Base-by-base conservation (phyloP, 1,140 invertebrate species). In the Drosophila ficusphila region DNA sequence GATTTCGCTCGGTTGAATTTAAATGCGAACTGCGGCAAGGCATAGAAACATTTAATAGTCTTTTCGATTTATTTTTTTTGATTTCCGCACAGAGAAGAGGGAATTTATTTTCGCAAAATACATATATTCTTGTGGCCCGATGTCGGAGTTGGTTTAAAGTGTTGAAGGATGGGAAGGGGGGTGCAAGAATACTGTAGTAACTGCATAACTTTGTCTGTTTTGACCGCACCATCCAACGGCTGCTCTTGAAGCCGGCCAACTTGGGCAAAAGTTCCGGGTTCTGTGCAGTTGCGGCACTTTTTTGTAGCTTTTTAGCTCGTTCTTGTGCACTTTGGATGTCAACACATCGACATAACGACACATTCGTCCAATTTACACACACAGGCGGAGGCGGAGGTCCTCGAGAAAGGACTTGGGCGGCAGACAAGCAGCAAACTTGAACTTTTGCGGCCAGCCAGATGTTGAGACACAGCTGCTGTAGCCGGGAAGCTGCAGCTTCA, bases 301-400 rank as follows among this genome's bases (percentile, higher is more conserved):
- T 27, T 33, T 11, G n/a, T n/a, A n/a, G 2, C 3, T n/a, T 38
- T 36, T 36, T 16, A 16, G 44, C 61, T 46, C 57, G 39, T 18
- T 68, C 62, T 64, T 77, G 56, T 82, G 82, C 81, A 88, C 62
- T 88, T 68, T 76, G 73, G 81, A 76, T 86, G 81, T 86, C 82
- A 82, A 89, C 82, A 88, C 82, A 86, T 88, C 74, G 82, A 82
- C 74, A 88, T 77, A 81, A 82, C 64, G 83, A 61, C 82, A 86
- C 77, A 88, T 88, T 86, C 74, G 82, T 88, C 82, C 81, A 86
- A 86, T 75, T 88, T 86, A 88, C 82, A 88, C 82, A 88, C 82
- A n/a, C n/a, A n/a, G n/a, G n/a, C n/a, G n/a, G n/a, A 75, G 62
- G 36, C 48, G 56, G 48, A 49, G 60, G 25, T 65, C 81, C 71